These are phyloP conservation scores for Coptotermes formosanus DNA, from an alignment of 1,140 invertebrate genomes.

Conservation along the genomic window DNA sequence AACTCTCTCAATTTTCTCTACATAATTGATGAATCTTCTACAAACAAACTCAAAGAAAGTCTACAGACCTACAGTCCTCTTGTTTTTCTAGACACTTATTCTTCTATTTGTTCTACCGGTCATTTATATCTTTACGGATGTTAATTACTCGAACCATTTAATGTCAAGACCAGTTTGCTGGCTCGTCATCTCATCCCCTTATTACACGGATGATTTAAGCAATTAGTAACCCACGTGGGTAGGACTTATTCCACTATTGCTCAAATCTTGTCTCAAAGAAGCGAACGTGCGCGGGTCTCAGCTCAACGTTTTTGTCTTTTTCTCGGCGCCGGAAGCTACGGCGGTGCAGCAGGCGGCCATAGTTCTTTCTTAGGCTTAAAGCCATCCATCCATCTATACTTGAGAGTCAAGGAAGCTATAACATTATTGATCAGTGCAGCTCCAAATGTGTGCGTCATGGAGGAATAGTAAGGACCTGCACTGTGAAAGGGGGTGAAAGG, in stretches of 20 bases:
- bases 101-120: too few relatives aligned
- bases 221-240: background rate
- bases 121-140: too few relatives aligned
- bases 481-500: background rate
- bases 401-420: background rate
- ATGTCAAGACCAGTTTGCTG: too few relatives aligned
- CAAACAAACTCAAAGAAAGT: too few relatives aligned
- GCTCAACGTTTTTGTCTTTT: background rate
- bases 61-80: too few relatives aligned
- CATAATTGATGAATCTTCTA: too few relatives aligned
- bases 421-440: background rate
- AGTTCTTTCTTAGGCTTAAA: constrained; percentile 2
- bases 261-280: background rate
- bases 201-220: too few relatives aligned
- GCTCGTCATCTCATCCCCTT: too few relatives aligned
- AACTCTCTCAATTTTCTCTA: too few relatives aligned
- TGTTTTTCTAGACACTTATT: too few relatives aligned
- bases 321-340: background rate
- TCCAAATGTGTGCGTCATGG: constrained; percentile 13
- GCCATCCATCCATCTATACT: constrained; percentile 12
- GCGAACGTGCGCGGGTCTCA: background rate
- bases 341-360: background rate
- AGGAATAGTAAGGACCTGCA: background rate
- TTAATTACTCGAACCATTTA: too few relatives aligned
- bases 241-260: background rate